Evolutionary conservation across 2,797 vertebrate species (phyloP).

Genomic region (Leuciscus waleckii): DNA sequence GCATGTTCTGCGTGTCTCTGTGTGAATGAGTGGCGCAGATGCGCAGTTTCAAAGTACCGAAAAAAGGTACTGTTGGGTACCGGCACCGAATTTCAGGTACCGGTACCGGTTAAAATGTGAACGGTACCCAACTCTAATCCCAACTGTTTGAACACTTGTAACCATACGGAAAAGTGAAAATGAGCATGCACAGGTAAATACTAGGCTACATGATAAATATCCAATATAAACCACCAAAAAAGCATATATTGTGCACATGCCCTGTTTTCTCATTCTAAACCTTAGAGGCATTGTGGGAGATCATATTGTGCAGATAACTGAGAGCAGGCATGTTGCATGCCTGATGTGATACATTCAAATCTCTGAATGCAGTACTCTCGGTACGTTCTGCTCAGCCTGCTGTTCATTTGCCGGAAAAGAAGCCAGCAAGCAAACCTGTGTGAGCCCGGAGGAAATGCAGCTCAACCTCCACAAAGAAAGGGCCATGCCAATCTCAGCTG

Average conservation of each 20-base stretch:
- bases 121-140: too few species aligned
- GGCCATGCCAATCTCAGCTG: slow-evolving; percentile 51
- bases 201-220: neutral
- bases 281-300: neutral
- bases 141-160: neutral
- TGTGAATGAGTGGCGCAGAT: too few species aligned
- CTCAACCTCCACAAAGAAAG: slow-evolving; percentile 62
- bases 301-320: neutral
- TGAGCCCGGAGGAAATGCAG: slow-evolving; percentile 53
- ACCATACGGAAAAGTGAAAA: neutral
- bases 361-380: slow-evolving; percentile 18
- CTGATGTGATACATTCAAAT: slow-evolving; percentile 26
- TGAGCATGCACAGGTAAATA: neutral
- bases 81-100: too few species aligned
- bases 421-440: slow-evolving; percentile 36
- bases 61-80: too few species aligned
- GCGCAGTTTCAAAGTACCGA: too few species aligned
- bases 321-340: neutral
- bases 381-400: slow-evolving; percentile 18
- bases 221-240: neutral
- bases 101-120: too few species aligned
- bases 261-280: neutral
- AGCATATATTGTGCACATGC: neutral
- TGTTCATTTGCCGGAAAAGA: slow-evolving; percentile 29
- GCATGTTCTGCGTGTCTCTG: too few species aligned